Evolutionary conservation across 2,797 vertebrate species (phyloP), one percentile per base, ranked within the genome.

Genomic region (Amniataba percoides): DNA sequence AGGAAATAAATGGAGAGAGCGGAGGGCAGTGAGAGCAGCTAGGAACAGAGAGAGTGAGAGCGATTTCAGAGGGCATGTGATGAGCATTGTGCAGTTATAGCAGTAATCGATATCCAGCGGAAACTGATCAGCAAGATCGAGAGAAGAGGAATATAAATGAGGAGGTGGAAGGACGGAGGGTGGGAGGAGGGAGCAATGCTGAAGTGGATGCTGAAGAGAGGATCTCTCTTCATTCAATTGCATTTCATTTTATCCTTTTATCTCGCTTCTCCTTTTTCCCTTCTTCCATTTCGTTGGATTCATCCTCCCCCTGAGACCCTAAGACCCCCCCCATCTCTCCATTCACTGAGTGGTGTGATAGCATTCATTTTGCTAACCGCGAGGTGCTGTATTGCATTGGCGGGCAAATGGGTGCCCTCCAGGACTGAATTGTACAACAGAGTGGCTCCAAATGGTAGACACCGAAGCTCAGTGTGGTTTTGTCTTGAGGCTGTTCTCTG

Each of bases 121-220:
- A 90, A 92, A 92, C 83, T 89, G 91, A 92, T 92, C 89, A 88
- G 92, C 81, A 77, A 78, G 58, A 75, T 7, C 39, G 46, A 49
- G 76, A 66, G 59, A 85, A 70, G 52, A 80, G 49, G 79, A 81
- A 81, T 81, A 82, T 69, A 88, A 84, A 86, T 73, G 74, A 81
- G 74, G 63, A 51, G 78, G 74, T 62, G 63, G 73, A 70, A 19
- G 65, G 56, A 42, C 19, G 34, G 48, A 73, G 45, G 70, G 42
- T 12, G 34, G 43, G 53, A 62, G 6, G 55, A 46, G 19, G 62
- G 58, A 61, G 46, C 16, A 56, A 80, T 39, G 43, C 45, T 43
- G 65, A 66, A 43, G 52, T 53, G 58, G 65, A 60, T 70, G 59
- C 56, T 72, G 61, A 16, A 51, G 39, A 73, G 74, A 15, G 19